phyloP scores from a whole-genome alignment of 1,140 invertebrate genomes.

The Papilio glaucus region DNA sequence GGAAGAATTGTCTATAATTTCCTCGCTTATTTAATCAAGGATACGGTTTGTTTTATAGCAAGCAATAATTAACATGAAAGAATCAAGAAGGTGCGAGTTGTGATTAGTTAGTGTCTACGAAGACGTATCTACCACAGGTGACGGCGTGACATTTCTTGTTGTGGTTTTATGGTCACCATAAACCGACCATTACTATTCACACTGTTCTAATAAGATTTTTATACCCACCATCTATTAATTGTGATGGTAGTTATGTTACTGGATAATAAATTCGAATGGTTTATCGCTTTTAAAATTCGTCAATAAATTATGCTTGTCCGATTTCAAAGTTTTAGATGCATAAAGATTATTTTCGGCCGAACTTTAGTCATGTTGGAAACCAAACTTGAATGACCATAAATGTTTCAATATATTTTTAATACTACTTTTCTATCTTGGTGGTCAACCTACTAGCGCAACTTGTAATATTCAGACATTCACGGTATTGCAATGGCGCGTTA shows the following conservation, averaged over 20 bases:
- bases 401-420: constrained; percentile 14
- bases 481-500: no score
- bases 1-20: not conserved
- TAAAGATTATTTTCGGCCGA: constrained; percentile 31
- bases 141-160: constrained; percentile 58
- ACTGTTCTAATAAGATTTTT: constrained; percentile 69
- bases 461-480: not conserved
- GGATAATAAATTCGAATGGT: constrained; percentile 62
- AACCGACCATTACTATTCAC: constrained; percentile 67
- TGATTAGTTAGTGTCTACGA: constrained; percentile 45
- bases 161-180: constrained; percentile 64
- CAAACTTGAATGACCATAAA: constrained; percentile 28
- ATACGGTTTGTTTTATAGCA: not conserved
- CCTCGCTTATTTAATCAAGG: not conserved
- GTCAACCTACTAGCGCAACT: not conserved
- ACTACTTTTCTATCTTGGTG: constrained; percentile 2
- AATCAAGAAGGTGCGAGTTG: constrained; percentile 36
- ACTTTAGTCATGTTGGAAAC: constrained; percentile 26
- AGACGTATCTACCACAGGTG: constrained; percentile 44
- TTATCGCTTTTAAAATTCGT: constrained; percentile 48
- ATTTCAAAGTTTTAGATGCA: constrained; percentile 40
- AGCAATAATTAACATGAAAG: constrained; percentile 39
- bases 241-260: constrained; percentile 62
- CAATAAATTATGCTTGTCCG: constrained; percentile 51
- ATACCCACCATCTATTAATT: constrained; percentile 66